Conservation (phyloP, 2,888 invertebrate genomes). For the Acronicta aceris region DNA sequence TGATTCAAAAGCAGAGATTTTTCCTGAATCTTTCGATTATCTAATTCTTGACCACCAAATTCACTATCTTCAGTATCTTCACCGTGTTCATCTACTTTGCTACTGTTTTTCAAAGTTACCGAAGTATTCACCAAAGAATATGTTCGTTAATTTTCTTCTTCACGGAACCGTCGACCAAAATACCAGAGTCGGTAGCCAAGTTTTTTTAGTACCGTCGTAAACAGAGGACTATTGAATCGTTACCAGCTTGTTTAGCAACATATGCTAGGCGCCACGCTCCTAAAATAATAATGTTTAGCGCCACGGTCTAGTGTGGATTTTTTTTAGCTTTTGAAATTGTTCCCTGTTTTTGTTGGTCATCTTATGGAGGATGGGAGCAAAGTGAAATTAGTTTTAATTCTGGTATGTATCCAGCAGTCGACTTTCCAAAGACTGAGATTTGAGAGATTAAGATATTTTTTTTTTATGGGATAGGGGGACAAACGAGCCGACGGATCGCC, state of each 20-base stretch:
- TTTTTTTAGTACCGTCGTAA: conserved; percentile 69
- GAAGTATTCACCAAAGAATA: conserved; percentile 18
- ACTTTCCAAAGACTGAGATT: too few species aligned
- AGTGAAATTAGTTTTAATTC: not conserved
- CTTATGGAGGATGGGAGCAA: not conserved
- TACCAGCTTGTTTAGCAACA: conserved; percentile 73
- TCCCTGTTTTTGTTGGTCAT: conserved; percentile 9
- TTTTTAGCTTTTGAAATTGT: conserved; percentile 9
- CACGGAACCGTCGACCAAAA: conserved; percentile 42
- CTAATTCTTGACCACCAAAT: not conserved
- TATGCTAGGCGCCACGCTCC: conserved; percentile 84
- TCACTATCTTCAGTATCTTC: not conserved
- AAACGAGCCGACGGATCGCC: too few species aligned
- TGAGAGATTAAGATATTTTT: too few species aligned
- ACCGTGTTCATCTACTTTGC: conserved; percentile 28
- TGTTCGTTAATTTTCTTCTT: conserved; percentile 31
- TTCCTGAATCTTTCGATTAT: not conserved
- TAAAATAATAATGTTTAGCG: conserved; percentile 74
- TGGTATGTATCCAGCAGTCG: too few species aligned
- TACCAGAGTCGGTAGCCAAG: conserved; percentile 45
- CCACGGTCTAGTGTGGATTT: conserved; percentile 54
- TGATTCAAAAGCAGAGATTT: too few species aligned
- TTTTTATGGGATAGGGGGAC: too few species aligned
- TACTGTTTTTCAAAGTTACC: conserved; percentile 33
- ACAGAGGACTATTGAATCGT: conserved; percentile 69